Evolutionary conservation across 2,113 vertebrate species (phyloP).

Genomic region (Poeciliopsis turrubarensis): DNA sequence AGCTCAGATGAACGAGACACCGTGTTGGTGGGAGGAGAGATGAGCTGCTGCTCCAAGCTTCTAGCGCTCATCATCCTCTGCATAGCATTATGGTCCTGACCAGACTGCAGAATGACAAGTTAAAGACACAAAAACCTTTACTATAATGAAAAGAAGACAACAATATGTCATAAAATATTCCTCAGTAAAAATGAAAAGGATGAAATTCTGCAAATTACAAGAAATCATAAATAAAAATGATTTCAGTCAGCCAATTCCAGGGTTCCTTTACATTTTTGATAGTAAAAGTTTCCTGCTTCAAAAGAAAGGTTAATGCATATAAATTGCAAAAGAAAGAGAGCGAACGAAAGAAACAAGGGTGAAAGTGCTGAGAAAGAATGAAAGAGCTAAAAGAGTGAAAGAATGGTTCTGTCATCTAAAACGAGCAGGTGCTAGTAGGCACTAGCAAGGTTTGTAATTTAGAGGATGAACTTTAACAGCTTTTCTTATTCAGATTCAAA

Average conservation of each 20-base stretch:
- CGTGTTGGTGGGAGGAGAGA: conserved; percentile 86
- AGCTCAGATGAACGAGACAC: conserved; percentile 90
- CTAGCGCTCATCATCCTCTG: conserved; percentile 93
- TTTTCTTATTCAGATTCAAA: background rate
- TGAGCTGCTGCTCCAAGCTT: conserved; percentile 92
- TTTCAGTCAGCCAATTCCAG: background rate
- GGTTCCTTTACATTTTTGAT: background rate
- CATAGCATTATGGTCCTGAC: conserved; percentile 85
- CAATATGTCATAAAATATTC: background rate
- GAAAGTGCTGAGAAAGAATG: no score
- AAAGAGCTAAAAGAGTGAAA: no score
- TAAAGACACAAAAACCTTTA: no score
- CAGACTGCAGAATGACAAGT: conserved; percentile 51
- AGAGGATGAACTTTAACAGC: background rate
- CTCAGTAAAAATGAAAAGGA: background rate
- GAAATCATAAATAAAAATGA: background rate
- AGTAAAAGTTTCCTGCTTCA: background rate
- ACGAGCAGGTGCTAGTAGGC: no score
- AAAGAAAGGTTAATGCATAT: background rate
- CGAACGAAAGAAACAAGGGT: no score
- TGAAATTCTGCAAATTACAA: background rate
- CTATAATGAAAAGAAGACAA: background rate
- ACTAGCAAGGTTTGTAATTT: background rate
- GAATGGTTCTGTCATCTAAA: no score
- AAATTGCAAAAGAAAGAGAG: no score